A percentile compares a stretch with the other conserved stretches of the same genome.
Conservation (phyloP, 2,113 vertebrate genomes). For the Salvator merianae region DNA sequence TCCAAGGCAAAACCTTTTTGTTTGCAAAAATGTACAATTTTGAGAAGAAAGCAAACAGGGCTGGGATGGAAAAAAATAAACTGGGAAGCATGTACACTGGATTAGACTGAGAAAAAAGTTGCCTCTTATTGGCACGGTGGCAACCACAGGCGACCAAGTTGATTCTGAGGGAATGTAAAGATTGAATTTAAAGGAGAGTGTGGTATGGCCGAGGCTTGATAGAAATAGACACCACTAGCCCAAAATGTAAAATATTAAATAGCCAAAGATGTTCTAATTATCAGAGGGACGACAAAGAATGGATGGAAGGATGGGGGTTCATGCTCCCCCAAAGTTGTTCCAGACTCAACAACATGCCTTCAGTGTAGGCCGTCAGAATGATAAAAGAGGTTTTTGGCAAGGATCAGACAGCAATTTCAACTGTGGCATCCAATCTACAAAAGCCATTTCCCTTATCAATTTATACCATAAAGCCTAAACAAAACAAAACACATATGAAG, state of each 20-base stretch:
- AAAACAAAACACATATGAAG: neutral
- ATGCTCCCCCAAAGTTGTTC: no score
- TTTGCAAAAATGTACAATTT: constrained; percentile 4
- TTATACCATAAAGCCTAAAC: no score
- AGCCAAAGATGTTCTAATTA: neutral
- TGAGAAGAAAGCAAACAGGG: constrained; percentile 45
- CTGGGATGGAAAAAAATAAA: constrained; percentile 39
- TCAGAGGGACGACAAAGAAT: neutral
- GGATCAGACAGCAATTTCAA: neutral
- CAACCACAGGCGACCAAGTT: neutral
- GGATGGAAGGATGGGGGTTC: no score
- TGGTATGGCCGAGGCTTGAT: neutral
- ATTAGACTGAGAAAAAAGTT: constrained; percentile 7
- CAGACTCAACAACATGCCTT: no score
- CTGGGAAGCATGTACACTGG: constrained; percentile 13
- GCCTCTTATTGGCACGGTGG: neutral
- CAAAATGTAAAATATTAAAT: neutral
- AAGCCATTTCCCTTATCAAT: no score
- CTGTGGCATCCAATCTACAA: neutral
- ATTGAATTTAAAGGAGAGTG: neutral
- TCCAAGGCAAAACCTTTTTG: neutral
- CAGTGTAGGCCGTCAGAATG: neutral
- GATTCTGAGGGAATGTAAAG: neutral
- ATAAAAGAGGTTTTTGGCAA: neutral
- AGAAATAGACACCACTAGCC: neutral